Base-by-base conservation (phyloP, 2,888 invertebrate genomes). In the Tuta absoluta region DNA sequence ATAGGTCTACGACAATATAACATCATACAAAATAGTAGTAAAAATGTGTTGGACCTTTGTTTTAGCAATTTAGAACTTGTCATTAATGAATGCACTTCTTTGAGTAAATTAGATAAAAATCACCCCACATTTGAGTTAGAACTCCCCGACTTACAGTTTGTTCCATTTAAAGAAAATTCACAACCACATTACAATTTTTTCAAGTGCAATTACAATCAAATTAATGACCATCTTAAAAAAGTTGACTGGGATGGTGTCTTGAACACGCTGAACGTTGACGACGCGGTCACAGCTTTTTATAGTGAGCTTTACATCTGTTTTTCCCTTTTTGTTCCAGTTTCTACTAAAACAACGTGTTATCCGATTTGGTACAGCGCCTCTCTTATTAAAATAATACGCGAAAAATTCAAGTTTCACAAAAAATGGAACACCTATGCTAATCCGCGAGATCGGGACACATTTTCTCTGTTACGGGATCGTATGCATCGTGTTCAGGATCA, bases 351-450 rank as follows among this genome's bases (percentile, higher is more conserved):
- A 10, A 56, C 23, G 1, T 28, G 56, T 24, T 56, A 56, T 24
- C 56, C 56, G 4, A 14, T 56, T 24, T 56, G 56, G 56, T 56
- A 56, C 24, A 28, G 28, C 14, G 14, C 56, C 3, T 4, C 56
- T 14, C 57, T 57, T 24, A 57, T 57, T n/a, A 57, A 57, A 33
- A 33, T 57, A n/a, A 57, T 57, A 28, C 33, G 10, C 14, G 57
- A 57, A 57, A 57, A 57, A 57, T 28, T 10, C 2, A 57, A 57
- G 24, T 14, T 33, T 33, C 57, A 33, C 24, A 8, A 8, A 3
- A 57, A 33, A n/a, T 57, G 57, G 57, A 57, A 57, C 2, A 33
- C 2, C 3, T 17, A 1, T 24, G 17, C 5, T 33, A 57, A 57
- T n/a, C 57, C 57, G 3, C 24, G 57, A 33, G 57, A 57, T 33